Evolutionary conservation across 2,888 invertebrate species (phyloP).

Genomic region (Dicycla oo): DNA sequence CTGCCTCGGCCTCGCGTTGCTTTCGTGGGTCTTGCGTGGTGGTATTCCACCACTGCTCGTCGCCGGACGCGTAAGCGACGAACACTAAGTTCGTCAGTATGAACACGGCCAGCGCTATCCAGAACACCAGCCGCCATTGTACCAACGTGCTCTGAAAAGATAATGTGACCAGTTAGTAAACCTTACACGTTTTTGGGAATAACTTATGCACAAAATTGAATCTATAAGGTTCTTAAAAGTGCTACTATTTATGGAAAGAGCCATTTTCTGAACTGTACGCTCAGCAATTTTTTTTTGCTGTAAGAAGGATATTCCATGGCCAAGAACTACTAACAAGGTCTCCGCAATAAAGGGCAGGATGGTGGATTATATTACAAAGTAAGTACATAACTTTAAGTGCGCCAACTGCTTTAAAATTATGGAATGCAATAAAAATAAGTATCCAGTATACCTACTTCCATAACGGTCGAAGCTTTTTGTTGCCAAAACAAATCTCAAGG

Average conservation of each 20-base stretch:
- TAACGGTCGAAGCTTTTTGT: constrained; percentile 40
- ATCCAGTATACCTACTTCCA: constrained; percentile 19
- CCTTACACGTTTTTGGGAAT: not conserved
- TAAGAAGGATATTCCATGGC: not conserved
- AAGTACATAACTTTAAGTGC: constrained; percentile 6
- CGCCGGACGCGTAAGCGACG: constrained; percentile 93
- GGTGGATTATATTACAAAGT: constrained; percentile 1
- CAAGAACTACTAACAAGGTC: too few species aligned
- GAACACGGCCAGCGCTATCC: constrained; percentile 94
- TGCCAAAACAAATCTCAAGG: constrained; percentile 47
- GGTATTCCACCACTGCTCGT: constrained; percentile 95
- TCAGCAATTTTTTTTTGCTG: not conserved
- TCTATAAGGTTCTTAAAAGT: not conserved
- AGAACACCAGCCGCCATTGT: constrained; percentile 95
- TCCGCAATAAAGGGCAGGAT: not conserved
- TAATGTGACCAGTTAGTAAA: constrained; percentile 11
- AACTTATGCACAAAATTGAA: too few species aligned
- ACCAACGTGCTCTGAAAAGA: constrained; percentile 89
- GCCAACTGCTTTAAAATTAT: constrained; percentile 1
- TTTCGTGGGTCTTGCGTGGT: constrained; percentile 79
- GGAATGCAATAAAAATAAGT: constrained; percentile 29
- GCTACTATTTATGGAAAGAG: not conserved
- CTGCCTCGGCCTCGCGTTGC: constrained; percentile 76
- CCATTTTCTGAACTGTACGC: not conserved
- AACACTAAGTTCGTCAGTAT: constrained; percentile 93